Evolutionary conservation across 2,797 vertebrate species (phyloP).

Genomic region (Zonotrichia albicollis): DNA sequence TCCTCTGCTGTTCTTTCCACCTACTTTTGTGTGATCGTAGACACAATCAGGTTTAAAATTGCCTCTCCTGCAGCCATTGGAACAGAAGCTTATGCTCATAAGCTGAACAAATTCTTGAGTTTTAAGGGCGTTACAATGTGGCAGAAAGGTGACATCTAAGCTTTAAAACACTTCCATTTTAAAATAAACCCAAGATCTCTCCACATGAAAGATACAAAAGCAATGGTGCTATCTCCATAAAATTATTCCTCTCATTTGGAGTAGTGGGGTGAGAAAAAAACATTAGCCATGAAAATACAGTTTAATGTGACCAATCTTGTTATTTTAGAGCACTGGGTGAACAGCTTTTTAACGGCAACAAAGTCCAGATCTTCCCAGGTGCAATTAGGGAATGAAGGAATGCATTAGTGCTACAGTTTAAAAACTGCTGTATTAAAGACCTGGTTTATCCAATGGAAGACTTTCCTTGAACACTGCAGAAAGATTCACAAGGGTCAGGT

Average conservation of each 20-base stretch:
- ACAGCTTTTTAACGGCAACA: constrained; percentile 14
- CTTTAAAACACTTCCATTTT: not conserved
- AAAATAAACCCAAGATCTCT: constrained; percentile 2
- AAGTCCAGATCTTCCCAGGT: constrained; percentile 28
- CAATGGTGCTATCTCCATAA: not conserved
- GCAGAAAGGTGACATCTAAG: constrained; percentile 6
- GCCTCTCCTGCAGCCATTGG: not conserved
- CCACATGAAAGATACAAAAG: not conserved
- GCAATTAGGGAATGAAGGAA: constrained; percentile 23
- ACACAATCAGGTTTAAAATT: not conserved
- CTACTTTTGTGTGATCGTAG: not conserved
- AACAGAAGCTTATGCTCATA: not conserved
- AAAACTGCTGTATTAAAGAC: constrained; percentile 18
- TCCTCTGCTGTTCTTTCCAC: not conserved
- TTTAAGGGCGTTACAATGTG: not conserved
- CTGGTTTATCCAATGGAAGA: constrained; percentile 16
- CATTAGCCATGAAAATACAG: not conserved
- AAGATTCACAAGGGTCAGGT: constrained; percentile 15
- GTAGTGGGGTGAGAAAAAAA: not conserved
- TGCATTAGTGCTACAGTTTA: not conserved
- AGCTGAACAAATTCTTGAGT: not conserved
- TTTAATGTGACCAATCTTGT: constrained; percentile 23
- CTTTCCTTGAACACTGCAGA: constrained; percentile 20
- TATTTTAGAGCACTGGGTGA: constrained; percentile 28
- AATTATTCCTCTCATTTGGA: constrained; percentile 6